Evolutionary conservation across 53 echinoderm and acorn worm genomes (phyloP).

Genomic region (Holothuria leucospilota): DNA sequence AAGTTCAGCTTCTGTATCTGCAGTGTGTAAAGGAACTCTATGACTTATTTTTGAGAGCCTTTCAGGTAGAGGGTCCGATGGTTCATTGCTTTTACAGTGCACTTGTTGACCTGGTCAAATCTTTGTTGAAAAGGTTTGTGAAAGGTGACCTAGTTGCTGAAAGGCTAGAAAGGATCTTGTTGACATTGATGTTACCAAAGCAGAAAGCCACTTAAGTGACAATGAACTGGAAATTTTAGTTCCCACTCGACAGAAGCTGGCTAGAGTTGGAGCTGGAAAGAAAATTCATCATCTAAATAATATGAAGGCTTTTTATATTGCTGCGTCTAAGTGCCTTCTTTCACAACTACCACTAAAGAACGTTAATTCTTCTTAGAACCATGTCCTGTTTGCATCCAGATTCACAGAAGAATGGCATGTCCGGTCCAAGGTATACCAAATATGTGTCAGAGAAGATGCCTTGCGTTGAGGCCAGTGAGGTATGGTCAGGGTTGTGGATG

Average conservation of each 20-base stretch:
- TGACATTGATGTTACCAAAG: neutral
- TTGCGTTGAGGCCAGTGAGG: neutral
- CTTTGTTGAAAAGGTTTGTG: no score
- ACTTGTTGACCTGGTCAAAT: no score
- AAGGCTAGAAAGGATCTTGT: neutral
- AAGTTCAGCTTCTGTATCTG: no score
- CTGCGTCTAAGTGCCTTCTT: neutral
- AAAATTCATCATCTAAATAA: no score
- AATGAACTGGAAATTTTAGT: neutral
- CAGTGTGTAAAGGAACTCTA: no score
- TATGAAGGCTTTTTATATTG: neutral
- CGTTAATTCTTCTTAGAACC: neutral
- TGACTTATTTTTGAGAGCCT: no score
- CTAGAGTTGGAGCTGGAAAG: no score
- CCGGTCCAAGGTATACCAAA: neutral
- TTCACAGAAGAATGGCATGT: neutral
- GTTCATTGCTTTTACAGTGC: no score
- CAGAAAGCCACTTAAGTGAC: conserved; percentile 44
- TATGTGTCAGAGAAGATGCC: neutral
- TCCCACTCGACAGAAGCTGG: neutral
- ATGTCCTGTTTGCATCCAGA: neutral
- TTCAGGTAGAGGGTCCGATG: no score
- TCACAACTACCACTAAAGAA: no score
- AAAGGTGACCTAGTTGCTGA: neutral
- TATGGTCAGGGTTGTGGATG: neutral